A percentile compares a stretch with the other conserved stretches of the same genome.
Evolutionary conservation across 2,797 vertebrate genomes (phyloP).

Genomic region (Lateolabrax maculatus): DNA sequence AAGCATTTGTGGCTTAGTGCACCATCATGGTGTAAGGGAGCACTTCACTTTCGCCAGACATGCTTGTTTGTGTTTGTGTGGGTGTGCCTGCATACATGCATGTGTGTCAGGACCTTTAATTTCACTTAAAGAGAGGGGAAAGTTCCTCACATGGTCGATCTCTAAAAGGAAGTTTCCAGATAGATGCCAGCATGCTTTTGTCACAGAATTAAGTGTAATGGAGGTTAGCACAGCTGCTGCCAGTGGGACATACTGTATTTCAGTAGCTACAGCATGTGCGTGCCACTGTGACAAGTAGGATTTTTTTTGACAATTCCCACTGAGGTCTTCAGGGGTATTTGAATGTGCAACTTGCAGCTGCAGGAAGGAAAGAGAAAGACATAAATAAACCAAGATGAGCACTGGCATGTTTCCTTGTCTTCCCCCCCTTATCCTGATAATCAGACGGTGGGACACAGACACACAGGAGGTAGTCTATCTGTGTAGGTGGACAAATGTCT

Average conservation of each 20-base stretch:
- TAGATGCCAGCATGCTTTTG: background rate
- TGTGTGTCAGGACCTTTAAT: constrained; percentile 6
- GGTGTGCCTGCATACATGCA: background rate
- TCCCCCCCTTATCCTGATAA: constrained; percentile 25
- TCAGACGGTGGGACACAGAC: constrained; percentile 40
- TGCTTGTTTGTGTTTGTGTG: background rate
- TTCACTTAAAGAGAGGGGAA: constrained; percentile 2
- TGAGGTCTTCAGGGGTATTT: constrained; percentile 21
- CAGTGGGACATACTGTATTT: background rate
- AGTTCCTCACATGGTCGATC: background rate
- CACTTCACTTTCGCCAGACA: constrained; percentile 24
- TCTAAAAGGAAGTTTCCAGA: constrained; percentile 8
- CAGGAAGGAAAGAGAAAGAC: constrained; percentile 45
- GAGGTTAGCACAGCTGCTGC: constrained; percentile 35
- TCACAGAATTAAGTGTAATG: constrained; percentile 9
- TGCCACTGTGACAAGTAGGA: constrained; percentile 30
- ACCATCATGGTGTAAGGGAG: constrained; percentile 43
- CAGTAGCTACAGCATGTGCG: constrained; percentile 17
- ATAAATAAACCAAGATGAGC: constrained; percentile 58
- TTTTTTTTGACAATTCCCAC: constrained; percentile 27
- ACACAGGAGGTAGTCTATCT: background rate
- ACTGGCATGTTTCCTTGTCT: constrained; percentile 27
- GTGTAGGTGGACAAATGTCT: background rate
- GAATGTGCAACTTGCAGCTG: constrained; percentile 34
- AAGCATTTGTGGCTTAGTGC: constrained; percentile 40